A percentile compares a stretch with the other conserved stretches of the same genome.
Conservation (phyloP, 2,888 invertebrate genomes). For the Hemistola chrysoprasaria region DNA sequence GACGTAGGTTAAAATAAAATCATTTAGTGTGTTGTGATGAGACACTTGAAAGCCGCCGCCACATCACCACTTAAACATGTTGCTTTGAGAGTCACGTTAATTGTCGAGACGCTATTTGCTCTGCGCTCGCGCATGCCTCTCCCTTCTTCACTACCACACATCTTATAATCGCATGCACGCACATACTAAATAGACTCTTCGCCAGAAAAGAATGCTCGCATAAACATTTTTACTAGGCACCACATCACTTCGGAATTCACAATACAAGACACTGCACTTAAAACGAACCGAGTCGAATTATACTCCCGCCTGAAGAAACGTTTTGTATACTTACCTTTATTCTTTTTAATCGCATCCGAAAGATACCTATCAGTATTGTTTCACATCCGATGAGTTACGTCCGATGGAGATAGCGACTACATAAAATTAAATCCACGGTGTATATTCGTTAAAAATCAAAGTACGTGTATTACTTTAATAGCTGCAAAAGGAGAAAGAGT, state of each 20-base stretch:
- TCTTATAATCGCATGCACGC: conserved; percentile 21
- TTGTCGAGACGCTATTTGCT: conserved; percentile 60
- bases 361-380: conserved; percentile 74
- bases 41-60: conserved; percentile 63
- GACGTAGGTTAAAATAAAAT: conserved; percentile 59
- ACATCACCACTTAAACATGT: conserved; percentile 50
- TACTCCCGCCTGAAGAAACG: conserved; percentile 53
- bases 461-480: conserved; percentile 67
- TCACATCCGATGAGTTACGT: conserved; percentile 69
- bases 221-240: conserved; percentile 41
- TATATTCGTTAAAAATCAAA: conserved; percentile 56
- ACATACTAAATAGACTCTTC: conserved; percentile 23
- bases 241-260: conserved; percentile 48
- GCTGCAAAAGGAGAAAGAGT: conserved; percentile 63
- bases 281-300: conserved; percentile 58
- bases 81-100: conserved; percentile 65
- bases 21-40: conserved; percentile 39
- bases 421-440: conserved; percentile 68
- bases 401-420: conserved; percentile 53
- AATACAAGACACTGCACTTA: conserved; percentile 72
- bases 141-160: conserved; percentile 15
- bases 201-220: conserved; percentile 20
- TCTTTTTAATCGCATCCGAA: conserved; percentile 62
- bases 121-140: conserved; percentile 38
- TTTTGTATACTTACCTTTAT: conserved; percentile 54